These are phyloP conservation scores for Cladorhizidae sp. DNA, from an alignment of 37 sponge, comb jelly and placozoan genomes.

Conservation along the genomic window DNA sequence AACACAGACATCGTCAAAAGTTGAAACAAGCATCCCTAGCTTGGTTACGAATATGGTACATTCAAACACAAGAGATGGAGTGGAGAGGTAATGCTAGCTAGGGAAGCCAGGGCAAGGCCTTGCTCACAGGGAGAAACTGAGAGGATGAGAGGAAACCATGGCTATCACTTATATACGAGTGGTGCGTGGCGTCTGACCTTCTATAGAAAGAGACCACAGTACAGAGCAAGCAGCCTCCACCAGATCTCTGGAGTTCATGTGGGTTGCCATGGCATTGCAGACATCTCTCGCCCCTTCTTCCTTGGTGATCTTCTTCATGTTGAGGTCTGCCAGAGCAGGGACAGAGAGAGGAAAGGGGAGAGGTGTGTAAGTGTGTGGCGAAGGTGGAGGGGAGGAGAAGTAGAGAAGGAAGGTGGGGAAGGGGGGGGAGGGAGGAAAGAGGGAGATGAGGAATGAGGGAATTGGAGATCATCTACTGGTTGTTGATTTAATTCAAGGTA, in stretches of 20 bases:
- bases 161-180: no score
- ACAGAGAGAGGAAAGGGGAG: not conserved
- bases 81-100: no score
- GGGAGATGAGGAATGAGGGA: no score
- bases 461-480: no score
- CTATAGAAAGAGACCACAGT: constrained; percentile 82
- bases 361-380: not conserved
- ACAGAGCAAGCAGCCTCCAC: constrained; percentile 70
- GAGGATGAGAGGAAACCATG: no score
- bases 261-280: constrained; percentile 43
- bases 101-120: no score
- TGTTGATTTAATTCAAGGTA: no score
- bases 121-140: no score
- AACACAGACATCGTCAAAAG: no score
- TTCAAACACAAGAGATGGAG: no score
- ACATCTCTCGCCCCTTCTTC: constrained; percentile 68
- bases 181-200: constrained; percentile 42
- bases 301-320: constrained; percentile 22
- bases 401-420: not conserved
- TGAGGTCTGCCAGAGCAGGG: constrained; percentile 25
- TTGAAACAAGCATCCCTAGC: no score
- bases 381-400: not conserved
- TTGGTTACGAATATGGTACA: no score
- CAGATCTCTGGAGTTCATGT: constrained; percentile 36
- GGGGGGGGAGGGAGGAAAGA: not conserved